Conservation (phyloP, 2,797 vertebrate genomes). For the Xenopus petersii region DNA sequence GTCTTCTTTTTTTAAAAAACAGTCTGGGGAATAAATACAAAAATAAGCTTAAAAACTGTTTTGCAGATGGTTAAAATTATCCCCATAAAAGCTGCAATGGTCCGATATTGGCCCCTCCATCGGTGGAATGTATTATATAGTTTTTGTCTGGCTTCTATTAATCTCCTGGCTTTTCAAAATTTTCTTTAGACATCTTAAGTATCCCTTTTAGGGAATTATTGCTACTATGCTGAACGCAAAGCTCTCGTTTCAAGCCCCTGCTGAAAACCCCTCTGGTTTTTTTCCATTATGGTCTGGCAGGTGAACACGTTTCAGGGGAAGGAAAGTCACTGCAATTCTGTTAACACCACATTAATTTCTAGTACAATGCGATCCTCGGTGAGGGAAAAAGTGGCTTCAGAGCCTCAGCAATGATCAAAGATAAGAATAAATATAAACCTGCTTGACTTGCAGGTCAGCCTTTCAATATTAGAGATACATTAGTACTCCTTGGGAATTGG, state of each 20-base stretch:
- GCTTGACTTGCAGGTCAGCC: not conserved
- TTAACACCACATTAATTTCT: not conserved
- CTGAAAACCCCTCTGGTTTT: not conserved
- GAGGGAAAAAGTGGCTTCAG: not conserved
- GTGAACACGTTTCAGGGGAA: slow-evolving; percentile 21
- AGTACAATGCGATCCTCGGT: not conserved
- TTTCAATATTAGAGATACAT: no score
- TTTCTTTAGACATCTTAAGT: slow-evolving; percentile 14
- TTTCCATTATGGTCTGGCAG: slow-evolving; percentile 32
- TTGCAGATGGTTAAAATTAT: slow-evolving; percentile 7
- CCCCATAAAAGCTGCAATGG: not conserved
- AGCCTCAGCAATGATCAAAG: not conserved
- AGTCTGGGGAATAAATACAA: not conserved
- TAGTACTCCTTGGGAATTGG: no score
- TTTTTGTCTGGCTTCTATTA: slow-evolving; percentile 25
- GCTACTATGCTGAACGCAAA: not conserved
- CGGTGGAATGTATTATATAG: not conserved
- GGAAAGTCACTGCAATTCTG: not conserved
- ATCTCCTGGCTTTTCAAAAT: not conserved
- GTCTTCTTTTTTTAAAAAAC: not conserved
- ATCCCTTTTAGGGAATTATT: slow-evolving; percentile 4
- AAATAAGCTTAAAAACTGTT: slow-evolving; percentile 6
- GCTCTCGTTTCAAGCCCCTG: not conserved
- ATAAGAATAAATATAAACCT: not conserved
- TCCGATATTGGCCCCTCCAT: not conserved